Conservation (phyloP, 2,113 vertebrate genomes). For the Chaenogobius annularis region DNA sequence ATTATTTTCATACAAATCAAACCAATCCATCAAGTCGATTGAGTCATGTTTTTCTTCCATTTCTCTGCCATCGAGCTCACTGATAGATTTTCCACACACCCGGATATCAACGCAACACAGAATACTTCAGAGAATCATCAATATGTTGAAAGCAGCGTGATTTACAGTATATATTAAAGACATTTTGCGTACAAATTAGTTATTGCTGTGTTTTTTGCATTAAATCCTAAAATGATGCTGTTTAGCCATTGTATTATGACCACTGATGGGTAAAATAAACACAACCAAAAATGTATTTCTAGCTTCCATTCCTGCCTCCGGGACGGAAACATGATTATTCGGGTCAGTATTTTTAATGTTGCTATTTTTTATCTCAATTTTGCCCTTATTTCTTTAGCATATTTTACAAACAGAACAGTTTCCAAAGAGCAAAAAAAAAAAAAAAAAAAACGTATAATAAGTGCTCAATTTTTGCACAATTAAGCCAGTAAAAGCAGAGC, state of each 20-base stretch:
- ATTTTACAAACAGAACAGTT: no score
- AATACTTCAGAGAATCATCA: not conserved
- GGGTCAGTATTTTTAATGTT: no score
- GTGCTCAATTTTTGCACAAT: no score
- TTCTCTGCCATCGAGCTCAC: not conserved
- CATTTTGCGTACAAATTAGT: not conserved
- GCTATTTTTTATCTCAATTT: no score
- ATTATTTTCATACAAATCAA: slow-evolving; percentile 5
- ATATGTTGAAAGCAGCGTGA: not conserved
- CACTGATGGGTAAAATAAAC: not conserved
- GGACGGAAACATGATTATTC: no score
- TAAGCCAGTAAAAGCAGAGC: no score
- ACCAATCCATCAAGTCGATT: not conserved
- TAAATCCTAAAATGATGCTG: no score
- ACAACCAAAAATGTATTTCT: not conserved
- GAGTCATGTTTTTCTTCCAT: not conserved
- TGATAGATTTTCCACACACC: not conserved
- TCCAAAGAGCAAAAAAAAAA: no score
- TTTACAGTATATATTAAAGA: not conserved
- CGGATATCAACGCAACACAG: not conserved
- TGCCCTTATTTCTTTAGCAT: no score
- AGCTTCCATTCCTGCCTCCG: not conserved
- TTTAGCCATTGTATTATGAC: not conserved
- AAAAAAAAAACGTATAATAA: no score
- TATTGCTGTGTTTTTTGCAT: not conserved